Evolutionary conservation across 2,888 invertebrate species (phyloP), one percentile per base, ranked within the genome.

Genomic region (Habroteleia sp.): DNA sequence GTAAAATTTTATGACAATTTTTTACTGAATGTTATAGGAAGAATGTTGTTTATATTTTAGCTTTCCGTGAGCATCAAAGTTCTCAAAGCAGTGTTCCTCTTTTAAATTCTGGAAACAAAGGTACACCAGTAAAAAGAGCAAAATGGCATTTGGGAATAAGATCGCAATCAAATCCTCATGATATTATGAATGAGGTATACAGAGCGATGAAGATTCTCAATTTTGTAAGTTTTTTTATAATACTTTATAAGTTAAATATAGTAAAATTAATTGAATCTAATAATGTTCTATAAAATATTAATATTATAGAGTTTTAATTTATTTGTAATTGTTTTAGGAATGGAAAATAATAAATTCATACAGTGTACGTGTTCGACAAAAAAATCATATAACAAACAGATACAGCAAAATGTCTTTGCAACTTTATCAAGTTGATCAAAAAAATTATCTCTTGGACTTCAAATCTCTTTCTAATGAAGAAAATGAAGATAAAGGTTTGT

Each of bases 141-240:
- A 99, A 99, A 86, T 99, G 99, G 99, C 99, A 99, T 91, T 90
- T 99, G 81, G 99, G 98, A 60, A 99, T 99, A 82, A 91, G 99
- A 58, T 99, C 99, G 2, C 99, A 99, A 88, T 98, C 98, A 87
- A 97, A 98, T 88, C 99, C 99, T 0, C 97, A 97, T 87, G 99
- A 99, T 89, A 99, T 99, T 56, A 99, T 99, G 99, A 94, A 97
- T 89, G 99, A 99, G 90, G 99, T 99, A 0, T 99, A 97, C 89
- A 92, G 98, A 77, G 99, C 99, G 0, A 99, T 99, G 99, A 98
- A 98, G 89, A 95, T 96, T 0, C 91, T 99, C 4, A 96, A 97
- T 89, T 99, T 97, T 89, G 92, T 92, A 89, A 91, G 91, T 89
- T 16, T 31, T 62, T 31, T 27, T n/a, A n/a, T n/a, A n/a, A n/a